Evolutionary conservation across 30 jellyfish, hydroid and myxozoan genomes (phyloP).

Genomic region (Nemopilema nomurai): DNA sequence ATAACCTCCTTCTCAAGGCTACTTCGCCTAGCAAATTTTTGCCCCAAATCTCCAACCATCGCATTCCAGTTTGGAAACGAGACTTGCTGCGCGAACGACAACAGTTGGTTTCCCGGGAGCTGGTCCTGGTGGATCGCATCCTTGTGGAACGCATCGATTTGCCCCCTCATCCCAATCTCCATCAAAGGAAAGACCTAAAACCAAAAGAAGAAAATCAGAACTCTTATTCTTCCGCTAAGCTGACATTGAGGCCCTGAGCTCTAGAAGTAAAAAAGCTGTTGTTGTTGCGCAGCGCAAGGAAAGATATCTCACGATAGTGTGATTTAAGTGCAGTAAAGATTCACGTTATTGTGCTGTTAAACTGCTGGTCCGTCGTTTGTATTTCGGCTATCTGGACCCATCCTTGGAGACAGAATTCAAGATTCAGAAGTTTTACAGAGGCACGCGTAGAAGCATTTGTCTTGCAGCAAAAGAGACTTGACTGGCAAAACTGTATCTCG

Average conservation of each 20-base stretch:
- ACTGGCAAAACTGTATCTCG: too few relatives aligned
- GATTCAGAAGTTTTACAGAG: too few relatives aligned
- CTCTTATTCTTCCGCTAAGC: background rate
- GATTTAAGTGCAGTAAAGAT: too few relatives aligned
- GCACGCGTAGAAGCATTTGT: too few relatives aligned
- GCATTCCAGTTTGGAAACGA: slow-evolving; percentile 85
- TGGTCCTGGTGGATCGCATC: slow-evolving; percentile 49
- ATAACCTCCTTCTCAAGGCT: slow-evolving; percentile 35
- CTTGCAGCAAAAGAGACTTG: too few relatives aligned
- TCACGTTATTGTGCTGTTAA: too few relatives aligned
- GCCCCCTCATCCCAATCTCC: slow-evolving; percentile 16
- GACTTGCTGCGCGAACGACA: slow-evolving; percentile 64
- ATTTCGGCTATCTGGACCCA: too few relatives aligned
- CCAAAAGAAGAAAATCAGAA: background rate
- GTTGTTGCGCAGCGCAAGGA: too few relatives aligned
- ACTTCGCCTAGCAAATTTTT: slow-evolving; percentile 53
- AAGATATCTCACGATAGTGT: too few relatives aligned
- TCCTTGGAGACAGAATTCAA: too few relatives aligned
- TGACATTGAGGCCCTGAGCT: background rate
- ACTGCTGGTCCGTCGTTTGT: too few relatives aligned
- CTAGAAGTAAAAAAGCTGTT: too few relatives aligned
- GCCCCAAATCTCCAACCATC: slow-evolving; percentile 65
- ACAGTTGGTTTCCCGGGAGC: slow-evolving; percentile 16
- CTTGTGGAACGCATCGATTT: background rate
- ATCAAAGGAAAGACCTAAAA: background rate